Conservation (phyloP, 2,888 invertebrate species). For the Meganola albula region DNA sequence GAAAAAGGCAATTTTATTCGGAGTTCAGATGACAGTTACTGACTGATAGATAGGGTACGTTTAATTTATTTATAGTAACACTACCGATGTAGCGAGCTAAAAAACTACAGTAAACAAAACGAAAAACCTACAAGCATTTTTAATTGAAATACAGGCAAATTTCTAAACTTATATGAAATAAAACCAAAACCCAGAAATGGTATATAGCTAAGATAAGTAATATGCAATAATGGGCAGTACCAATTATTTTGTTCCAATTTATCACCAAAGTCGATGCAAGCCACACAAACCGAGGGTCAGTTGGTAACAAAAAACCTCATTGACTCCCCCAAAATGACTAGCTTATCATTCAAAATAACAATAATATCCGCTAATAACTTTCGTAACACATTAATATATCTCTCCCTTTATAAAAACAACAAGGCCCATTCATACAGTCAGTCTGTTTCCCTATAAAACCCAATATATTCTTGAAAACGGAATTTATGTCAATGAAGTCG, state of each 20-base stretch:
- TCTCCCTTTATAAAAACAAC: conserved; percentile 30
- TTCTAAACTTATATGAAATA: too few relatives aligned
- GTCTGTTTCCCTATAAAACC: conserved; percentile 31
- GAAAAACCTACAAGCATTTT: too few relatives aligned
- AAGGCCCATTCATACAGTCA: conserved; percentile 27
- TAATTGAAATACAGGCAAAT: too few relatives aligned
- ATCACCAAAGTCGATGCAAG: too few relatives aligned
- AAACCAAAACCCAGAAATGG: too few relatives aligned
- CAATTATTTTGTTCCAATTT: too few relatives aligned
- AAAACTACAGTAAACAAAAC: neutral
- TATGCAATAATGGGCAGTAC: too few relatives aligned
- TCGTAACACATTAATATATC: conserved; percentile 15
- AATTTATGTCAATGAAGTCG: conserved; percentile 44
- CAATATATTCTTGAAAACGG: conserved; percentile 38
- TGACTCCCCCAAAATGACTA: conserved; percentile 1
- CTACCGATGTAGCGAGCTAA: neutral
- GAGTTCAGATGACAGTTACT: conserved; percentile 11
- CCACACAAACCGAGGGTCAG: too few relatives aligned
- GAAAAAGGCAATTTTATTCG: conserved; percentile 18
- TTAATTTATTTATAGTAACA: conserved; percentile 4
- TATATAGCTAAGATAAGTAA: too few relatives aligned
- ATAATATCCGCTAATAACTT: conserved; percentile 20
- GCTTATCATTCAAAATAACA: conserved; percentile 12
- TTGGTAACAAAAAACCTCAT: too few relatives aligned
- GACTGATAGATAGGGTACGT: conserved; percentile 6